Percentiles rank a stretch among this genome's conserved stretches.
phyloP scores from a whole-genome alignment of 2,888 invertebrate genomes.

The Apodemia zela region DNA sequence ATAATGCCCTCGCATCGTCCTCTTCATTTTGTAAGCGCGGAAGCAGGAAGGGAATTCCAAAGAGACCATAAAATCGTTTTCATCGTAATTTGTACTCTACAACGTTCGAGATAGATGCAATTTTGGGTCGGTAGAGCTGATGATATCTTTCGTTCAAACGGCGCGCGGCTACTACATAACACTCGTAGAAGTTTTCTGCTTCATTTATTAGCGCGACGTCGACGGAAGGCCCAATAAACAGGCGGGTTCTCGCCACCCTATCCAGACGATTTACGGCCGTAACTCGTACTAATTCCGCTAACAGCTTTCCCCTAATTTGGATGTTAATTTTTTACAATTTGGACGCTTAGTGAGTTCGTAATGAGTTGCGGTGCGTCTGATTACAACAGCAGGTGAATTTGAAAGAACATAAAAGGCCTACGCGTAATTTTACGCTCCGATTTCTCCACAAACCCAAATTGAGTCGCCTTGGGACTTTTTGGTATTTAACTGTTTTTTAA shows the following conservation, averaged over 20 bases:
- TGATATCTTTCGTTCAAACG: slow-evolving; percentile 60
- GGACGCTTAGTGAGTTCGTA: slow-evolving; percentile 66
- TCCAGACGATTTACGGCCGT: slow-evolving; percentile 73
- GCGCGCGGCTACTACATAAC: slow-evolving; percentile 48
- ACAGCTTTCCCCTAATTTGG: slow-evolving; percentile 73
- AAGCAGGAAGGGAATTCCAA: slow-evolving; percentile 43
- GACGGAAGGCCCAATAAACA: slow-evolving; percentile 67
- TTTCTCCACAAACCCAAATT: neutral
- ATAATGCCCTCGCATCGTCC: slow-evolving; percentile 60
- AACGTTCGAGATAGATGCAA: slow-evolving; percentile 41
- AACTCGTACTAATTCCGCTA: slow-evolving; percentile 75
- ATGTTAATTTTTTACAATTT: slow-evolving; percentile 79
- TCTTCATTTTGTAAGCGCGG: slow-evolving; percentile 38
- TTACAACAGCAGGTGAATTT: slow-evolving; percentile 26
- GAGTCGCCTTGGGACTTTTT: slow-evolving; percentile 5
- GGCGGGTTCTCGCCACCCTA: slow-evolving; percentile 62
- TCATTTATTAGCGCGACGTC: slow-evolving; percentile 76
- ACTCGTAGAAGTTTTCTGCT: slow-evolving; percentile 74
- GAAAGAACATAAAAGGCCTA: slow-evolving; percentile 25
- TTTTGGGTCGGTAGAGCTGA: slow-evolving; percentile 47
- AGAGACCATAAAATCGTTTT: slow-evolving; percentile 44
- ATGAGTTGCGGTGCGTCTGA: slow-evolving; percentile 40
- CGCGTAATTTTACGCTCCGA: slow-evolving; percentile 25
- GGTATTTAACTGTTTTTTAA: slow-evolving; percentile 7
- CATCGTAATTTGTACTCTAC: slow-evolving; percentile 59